A percentile compares a stretch with the other conserved stretches of the same genome.
These are phyloP conservation scores for Macrosteles quadrilineatus DNA, from an alignment of 1,140 invertebrate species.

Conservation along the genomic window DNA sequence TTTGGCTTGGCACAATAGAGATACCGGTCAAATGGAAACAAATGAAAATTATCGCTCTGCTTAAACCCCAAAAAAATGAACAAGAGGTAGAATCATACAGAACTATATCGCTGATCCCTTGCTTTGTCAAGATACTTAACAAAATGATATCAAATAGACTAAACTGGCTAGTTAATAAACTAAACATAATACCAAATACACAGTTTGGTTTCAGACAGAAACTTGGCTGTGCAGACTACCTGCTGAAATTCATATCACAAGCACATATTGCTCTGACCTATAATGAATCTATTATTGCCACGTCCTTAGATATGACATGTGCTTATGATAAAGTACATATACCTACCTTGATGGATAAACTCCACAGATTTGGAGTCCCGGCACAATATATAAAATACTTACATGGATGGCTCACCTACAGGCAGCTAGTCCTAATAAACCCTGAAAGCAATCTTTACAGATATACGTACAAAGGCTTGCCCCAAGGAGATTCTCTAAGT, in stretches of 20 bases:
- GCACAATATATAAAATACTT: background rate
- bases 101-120: conserved; percentile 3
- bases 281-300: background rate
- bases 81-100: background rate
- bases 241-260: background rate
- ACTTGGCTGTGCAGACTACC: background rate
- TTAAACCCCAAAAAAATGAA: background rate
- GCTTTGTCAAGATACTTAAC: conserved; percentile 3
- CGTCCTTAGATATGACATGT: background rate
- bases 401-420: too few species aligned
- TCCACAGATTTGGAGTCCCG: background rate
- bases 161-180: background rate
- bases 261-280: background rate
- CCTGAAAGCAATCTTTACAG: too few species aligned
- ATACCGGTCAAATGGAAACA: background rate
- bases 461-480: background rate
- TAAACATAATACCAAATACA: background rate
- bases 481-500: background rate
- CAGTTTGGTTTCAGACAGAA: conserved; percentile 4
- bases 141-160: background rate
- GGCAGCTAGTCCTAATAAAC: too few species aligned
- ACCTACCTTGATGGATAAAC: background rate
- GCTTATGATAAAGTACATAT: background rate
- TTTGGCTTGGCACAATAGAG: background rate
- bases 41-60: background rate